These are phyloP conservation scores for Gymnothorax reevesii DNA, from an alignment of 2,797 vertebrate genomes.

Conservation along the genomic window DNA sequence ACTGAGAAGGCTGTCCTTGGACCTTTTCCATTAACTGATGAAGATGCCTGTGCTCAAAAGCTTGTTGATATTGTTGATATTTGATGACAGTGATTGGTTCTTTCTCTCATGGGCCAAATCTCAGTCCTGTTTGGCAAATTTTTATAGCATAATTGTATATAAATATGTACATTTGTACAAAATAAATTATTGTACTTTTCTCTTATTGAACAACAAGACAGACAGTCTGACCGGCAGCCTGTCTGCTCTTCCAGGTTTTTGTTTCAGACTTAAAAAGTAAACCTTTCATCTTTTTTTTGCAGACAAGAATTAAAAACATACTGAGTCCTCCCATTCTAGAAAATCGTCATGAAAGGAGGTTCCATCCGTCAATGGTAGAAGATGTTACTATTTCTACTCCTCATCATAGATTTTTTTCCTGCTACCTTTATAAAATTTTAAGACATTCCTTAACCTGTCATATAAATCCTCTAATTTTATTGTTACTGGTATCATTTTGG, in stretches of 20 bases:
- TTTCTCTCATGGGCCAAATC: neutral
- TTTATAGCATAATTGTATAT: neutral
- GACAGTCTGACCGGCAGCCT: neutral
- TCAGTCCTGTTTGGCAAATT: neutral
- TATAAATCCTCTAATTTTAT: neutral
- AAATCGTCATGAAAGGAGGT: neutral
- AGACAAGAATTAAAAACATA: constrained; percentile 77
- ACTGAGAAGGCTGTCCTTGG: neutral
- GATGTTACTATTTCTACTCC: constrained; percentile 6
- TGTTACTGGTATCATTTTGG: neutral
- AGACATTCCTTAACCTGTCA: neutral
- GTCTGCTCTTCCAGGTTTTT: neutral
- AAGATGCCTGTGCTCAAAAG: neutral
- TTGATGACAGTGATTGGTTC: neutral
- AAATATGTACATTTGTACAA: neutral
- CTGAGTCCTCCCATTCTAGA: constrained; percentile 72
- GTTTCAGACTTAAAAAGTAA: constrained; percentile 27
- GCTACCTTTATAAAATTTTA: neutral
- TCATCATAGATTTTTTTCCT: neutral
- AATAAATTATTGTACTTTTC: neutral
- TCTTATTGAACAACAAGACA: neutral
- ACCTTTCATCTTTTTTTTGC: constrained; percentile 63
- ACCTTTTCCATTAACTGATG: neutral
- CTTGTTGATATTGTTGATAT: neutral
- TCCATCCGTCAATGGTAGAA: neutral